Evolutionary conservation across 2,113 vertebrate species (phyloP).

Genomic region (Myodes glareolus): DNA sequence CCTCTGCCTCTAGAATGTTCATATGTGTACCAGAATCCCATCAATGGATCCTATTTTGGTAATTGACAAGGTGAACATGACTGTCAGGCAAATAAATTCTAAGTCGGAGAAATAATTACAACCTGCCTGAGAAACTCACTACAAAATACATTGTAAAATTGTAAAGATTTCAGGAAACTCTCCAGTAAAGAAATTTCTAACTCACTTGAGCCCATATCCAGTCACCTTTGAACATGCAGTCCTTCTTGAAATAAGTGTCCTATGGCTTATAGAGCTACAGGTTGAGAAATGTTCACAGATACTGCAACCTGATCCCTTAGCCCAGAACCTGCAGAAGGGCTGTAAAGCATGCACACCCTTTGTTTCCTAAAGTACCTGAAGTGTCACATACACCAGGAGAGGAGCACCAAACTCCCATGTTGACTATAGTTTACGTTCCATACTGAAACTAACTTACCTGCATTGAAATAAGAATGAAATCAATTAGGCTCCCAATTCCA

Average conservation of each 20-base stretch:
- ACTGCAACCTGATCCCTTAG: not conserved
- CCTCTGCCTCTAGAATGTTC: not conserved
- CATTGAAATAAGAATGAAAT: slow-evolving; percentile 98
- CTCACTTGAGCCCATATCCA: not conserved
- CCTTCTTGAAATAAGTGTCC: not conserved
- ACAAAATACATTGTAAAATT: not conserved
- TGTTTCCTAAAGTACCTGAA: not conserved
- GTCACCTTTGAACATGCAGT: not conserved
- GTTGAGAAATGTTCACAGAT: slow-evolving; percentile 17
- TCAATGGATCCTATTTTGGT: not conserved
- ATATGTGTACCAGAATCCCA: not conserved
- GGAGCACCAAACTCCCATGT: not conserved
- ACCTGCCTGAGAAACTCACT: not conserved
- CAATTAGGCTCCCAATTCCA: slow-evolving; percentile 97
- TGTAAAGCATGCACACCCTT: not conserved
- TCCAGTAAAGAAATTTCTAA: not conserved
- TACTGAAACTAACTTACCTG: slow-evolving; percentile 90
- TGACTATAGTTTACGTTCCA: slow-evolving; percentile 5
- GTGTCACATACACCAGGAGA: not conserved
- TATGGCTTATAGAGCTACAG: not conserved
- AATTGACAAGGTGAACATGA: not conserved
- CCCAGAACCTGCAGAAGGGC: slow-evolving; percentile 25
- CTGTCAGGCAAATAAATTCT: not conserved
- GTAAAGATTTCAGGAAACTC: slow-evolving; percentile 2
- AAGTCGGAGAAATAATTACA: not conserved